Evolutionary conservation across 2,797 vertebrate genomes (phyloP).

Genomic region (Lindbergichthys nudifrons): DNA sequence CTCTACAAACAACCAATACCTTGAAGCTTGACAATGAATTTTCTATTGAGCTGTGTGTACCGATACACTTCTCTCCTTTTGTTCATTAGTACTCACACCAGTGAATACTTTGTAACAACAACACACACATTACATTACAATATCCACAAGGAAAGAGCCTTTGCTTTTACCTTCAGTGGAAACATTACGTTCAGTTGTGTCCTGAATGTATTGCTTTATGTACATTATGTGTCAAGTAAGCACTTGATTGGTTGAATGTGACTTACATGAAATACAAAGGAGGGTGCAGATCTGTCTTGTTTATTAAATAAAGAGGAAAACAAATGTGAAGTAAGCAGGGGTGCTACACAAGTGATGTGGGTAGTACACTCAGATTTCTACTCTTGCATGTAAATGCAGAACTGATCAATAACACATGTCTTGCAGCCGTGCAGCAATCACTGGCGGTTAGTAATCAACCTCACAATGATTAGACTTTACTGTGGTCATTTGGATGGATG

Average conservation of each 20-base stretch:
- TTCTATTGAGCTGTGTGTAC: constrained; percentile 20
- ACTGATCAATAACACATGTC: constrained; percentile 6
- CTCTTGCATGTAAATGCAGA: neutral
- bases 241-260: constrained; percentile 13
- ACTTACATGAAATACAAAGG: neutral
- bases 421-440: constrained; percentile 7
- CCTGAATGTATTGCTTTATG: constrained; percentile 17
- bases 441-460: constrained; percentile 13
- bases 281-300: neutral
- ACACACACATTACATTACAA: constrained; percentile 38
- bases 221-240: constrained; percentile 11
- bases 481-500: constrained; percentile 31
- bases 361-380: neutral
- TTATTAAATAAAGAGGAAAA: constrained; percentile 28
- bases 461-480: constrained; percentile 8
- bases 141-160: constrained; percentile 16
- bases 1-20: constrained; percentile 43
- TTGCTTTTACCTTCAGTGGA: constrained; percentile 22
- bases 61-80: constrained; percentile 34
- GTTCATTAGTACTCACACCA: constrained; percentile 35
- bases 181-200: constrained; percentile 29
- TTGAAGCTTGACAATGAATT: constrained; percentile 34
- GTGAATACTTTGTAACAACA: constrained; percentile 24
- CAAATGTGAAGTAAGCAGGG: constrained; percentile 17
- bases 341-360: constrained; percentile 4